Evolutionary conservation across 1,140 invertebrate species (phyloP), one percentile per base, ranked within the genome.

Genomic region (Leptinotarsa lineolata): DNA sequence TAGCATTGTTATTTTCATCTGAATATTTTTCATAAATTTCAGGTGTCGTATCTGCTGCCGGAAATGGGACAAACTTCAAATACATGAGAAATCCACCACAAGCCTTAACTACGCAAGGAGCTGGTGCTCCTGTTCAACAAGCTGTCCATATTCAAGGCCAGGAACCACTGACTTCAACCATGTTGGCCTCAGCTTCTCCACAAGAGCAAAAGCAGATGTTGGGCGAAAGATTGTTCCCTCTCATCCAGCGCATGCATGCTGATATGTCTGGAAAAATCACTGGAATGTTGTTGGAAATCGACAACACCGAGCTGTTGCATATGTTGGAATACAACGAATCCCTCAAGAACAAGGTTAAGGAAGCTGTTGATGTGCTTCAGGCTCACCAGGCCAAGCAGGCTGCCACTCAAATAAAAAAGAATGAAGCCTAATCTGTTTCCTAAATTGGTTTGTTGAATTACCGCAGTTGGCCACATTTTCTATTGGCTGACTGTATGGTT

Each of bases 211-310:
- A n/a, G n/a, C n/a, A n/a, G n/a, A n/a, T n/a, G n/a, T n/a, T 99
- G 70, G 98, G 98, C 74, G 98, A 99, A 87, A 92, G 96, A 75
- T 87, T 99, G 16, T 99, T 97, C 92, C 98, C 98, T 13, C 89
- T 99, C 67, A 99, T 99, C 87, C 93, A 95, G 84, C 89, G 91
- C 73, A 97, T 98, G 93, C 95, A 98, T 86, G 91, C 95, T 1
- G 90, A 94, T 64, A 87, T 97, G 78, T 97, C 97, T 80, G 97
- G 97, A 39, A 99, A 99, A 86, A 99, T 99, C 80, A 99, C 98
- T 79, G 98, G 98, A 78, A 99, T 99, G 98, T 90, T 99, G 86
- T 86, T 99, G 76, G 98, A 99, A 85, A 99, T 99, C 82, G n/a
- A n/a, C n/a, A n/a, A n/a, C n/a, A n/a, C n/a, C n/a, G n/a, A n/a